A percentile compares a stretch with the other conserved stretches of the same genome.
These are phyloP conservation scores for Atractosteus spatula DNA, from an alignment of 2,113 vertebrate species.

Conservation along the genomic window DNA sequence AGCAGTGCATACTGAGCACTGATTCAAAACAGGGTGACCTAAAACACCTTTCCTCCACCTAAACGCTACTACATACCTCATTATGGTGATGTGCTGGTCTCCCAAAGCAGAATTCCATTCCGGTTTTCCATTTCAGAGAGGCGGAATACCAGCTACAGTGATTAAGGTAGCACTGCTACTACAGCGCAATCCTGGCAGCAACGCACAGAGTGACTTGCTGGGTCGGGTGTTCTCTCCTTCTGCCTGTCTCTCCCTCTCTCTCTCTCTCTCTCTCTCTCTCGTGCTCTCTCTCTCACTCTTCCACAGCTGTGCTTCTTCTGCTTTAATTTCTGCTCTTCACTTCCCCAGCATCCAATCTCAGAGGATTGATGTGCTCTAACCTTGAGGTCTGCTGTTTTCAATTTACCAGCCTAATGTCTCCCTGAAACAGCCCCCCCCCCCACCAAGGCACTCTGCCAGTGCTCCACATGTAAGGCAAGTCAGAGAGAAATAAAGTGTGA, in stretches of 20 bases:
- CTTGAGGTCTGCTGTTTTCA: conserved; percentile 46
- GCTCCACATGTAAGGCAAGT: conserved; percentile 20
- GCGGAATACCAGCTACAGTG: conserved; percentile 11
- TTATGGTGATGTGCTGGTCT: conserved; percentile 17
- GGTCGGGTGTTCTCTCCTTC: conserved; percentile 43
- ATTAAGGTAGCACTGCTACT: conserved; percentile 10
- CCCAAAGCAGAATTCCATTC: conserved; percentile 33
- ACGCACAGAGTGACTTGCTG: conserved; percentile 32
- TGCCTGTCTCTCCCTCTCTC: neutral
- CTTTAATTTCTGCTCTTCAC: conserved; percentile 34
- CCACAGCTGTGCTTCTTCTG: conserved; percentile 28
- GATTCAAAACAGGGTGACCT: neutral
- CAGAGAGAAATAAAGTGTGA: conserved; percentile 13
- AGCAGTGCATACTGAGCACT: neutral
- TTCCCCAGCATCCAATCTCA: conserved; percentile 35
- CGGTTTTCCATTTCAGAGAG: neutral
- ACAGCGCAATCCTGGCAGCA: conserved; percentile 10
- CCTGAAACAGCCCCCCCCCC: neutral
- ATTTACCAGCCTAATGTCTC: conserved; percentile 36
- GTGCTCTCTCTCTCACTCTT: conserved; percentile 24
- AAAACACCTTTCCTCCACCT: neutral
- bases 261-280: conserved; percentile 13
- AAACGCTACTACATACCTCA: conserved; percentile 17
- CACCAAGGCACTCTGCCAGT: neutral
- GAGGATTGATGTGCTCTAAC: conserved; percentile 43